These are phyloP conservation scores for Daboia siamensis DNA, from an alignment of 2,113 vertebrate species.

Conservation along the genomic window DNA sequence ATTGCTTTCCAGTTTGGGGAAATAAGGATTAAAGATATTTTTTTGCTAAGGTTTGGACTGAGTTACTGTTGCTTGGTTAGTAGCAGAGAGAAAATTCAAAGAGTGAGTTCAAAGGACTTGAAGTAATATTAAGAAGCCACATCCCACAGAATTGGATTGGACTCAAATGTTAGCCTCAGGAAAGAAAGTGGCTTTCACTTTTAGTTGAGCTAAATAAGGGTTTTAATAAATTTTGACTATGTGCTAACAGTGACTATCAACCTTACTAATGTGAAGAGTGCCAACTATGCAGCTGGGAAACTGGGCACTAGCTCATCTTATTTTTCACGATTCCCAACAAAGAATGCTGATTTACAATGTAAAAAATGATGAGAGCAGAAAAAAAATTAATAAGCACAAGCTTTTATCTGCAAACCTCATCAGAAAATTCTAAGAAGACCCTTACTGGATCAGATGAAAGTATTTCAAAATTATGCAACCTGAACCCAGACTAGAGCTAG, in stretches of 20 bases:
- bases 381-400: neutral
- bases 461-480: neutral
- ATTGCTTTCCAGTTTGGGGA: neutral
- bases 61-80: neutral
- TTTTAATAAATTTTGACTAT: neutral
- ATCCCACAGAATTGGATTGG: neutral
- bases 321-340: neutral
- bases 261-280: neutral
- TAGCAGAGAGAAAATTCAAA: neutral
- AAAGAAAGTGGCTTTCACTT: neutral
- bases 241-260: neutral
- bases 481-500: neutral
- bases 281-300: neutral
- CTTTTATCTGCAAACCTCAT: neutral
- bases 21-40: neutral
- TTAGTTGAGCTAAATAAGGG: neutral
- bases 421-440: neutral
- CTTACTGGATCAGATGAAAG: neutral
- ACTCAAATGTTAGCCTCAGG: neutral
- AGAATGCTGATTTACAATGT: neutral
- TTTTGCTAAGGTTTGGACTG: neutral
- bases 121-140: neutral
- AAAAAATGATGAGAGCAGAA: neutral
- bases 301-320: neutral
- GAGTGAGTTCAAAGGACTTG: neutral